These are phyloP conservation scores for Aphelenchoides besseyi DNA, from an alignment of 1,140 invertebrate genomes.

Conservation along the genomic window DNA sequence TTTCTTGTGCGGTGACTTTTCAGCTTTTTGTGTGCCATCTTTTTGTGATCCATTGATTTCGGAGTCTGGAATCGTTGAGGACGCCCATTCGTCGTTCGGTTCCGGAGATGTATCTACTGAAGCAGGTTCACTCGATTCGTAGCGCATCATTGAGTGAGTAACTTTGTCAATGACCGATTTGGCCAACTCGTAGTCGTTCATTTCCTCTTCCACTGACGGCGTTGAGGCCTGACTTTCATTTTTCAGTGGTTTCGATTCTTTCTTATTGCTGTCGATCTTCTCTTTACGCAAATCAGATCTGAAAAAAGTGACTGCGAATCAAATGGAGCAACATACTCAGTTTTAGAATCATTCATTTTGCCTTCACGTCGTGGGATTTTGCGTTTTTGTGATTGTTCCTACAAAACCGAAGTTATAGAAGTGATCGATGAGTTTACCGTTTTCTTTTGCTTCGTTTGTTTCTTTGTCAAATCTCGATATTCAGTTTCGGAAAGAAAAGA, in stretches of 20 bases:
- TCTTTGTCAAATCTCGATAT: background rate
- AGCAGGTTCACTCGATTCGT: too few species aligned
- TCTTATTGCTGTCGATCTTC: background rate
- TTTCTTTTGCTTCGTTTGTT: background rate
- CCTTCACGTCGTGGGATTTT: background rate
- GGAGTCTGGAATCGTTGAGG: background rate
- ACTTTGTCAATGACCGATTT: constrained; percentile 5
- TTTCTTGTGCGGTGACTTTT: too few species aligned
- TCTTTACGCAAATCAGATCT: background rate
- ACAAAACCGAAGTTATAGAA: background rate
- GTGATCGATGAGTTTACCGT: background rate
- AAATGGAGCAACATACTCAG: background rate
- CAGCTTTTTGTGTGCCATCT: too few species aligned
- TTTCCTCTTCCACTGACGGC: background rate
- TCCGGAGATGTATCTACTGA: too few species aligned
- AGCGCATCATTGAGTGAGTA: background rate
- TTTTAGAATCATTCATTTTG: background rate
- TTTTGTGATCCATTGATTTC: background rate
- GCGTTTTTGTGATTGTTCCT: background rate
- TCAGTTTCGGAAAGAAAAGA: background rate
- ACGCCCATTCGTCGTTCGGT: too few species aligned
- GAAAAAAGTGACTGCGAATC: background rate
- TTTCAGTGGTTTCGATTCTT: background rate
- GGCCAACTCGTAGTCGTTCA: background rate
- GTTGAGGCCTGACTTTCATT: background rate